Base-by-base conservation (phyloP, 2,888 invertebrate genomes). In the Rhingia rostrata region DNA sequence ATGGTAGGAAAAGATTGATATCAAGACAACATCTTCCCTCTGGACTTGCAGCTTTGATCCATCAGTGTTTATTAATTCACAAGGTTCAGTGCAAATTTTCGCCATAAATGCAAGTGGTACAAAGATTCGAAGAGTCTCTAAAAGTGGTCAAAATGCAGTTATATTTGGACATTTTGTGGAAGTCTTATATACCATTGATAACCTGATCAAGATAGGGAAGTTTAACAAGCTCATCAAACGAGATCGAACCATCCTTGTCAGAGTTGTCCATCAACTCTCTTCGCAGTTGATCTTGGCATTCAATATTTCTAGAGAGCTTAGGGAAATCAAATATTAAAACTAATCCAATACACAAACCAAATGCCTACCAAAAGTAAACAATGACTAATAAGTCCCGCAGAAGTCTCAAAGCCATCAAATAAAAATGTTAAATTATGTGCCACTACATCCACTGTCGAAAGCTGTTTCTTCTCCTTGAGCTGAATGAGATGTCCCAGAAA, bases 121-220 rank as follows among this genome's bases (percentile, higher is more conserved):
- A 47, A 90, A 87, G 14, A 90, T 75, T 14, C 91, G 85, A 4
- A 90, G 75, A 0, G 89, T 88, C 86, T 91, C 91, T 91, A 83
- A 22, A 86, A 37, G 7, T 32, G 3, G 7, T n/a, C 22, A 22
- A 22, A 22, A 22, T 22, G 22, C 22, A 22, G 22, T 22, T n/a
- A 33, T 5, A 22, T 22, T 22, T n/a, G 33, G 14, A 58, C 14
- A 5, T 14, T 32, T 4, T 35, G 43, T 32, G 6, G 12, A 4
- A 56, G 2, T 5, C 12, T 41, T 6, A 2, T 22, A 2, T 2
- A 89, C 89, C 90, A 70, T 87, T 80, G 12, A 89, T 67, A 37
- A 88, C 88, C 82, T 89, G 89, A 64, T 90, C 88, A 51, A 90
- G 87, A 74, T 90, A 91, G 7, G 88, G 88, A 37, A 90, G 82